Evolutionary conservation across 2,113 vertebrate genomes (phyloP), one percentile per base, ranked within the genome.

Genomic region (Microcebus lehilahytsara): DNA sequence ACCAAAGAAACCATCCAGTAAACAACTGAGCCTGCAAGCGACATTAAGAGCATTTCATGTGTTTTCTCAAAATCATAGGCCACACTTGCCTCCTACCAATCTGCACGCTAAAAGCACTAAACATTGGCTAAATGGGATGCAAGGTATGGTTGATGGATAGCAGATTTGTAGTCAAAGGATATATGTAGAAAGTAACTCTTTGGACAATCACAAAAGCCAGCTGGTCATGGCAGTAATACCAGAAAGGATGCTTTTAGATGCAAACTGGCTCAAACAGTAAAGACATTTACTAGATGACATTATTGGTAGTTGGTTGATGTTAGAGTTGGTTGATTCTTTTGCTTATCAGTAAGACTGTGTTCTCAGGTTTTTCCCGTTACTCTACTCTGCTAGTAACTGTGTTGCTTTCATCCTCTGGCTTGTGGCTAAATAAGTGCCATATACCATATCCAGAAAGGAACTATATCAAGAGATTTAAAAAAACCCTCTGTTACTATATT

Each of bases 141-240:
- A 83, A 92, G 60, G 74, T 51, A 53, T 46, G 22, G 71, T 12
- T 19, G 9, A 75, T 60, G 16, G 51, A 53, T 49, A 69, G 22
- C n/a, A 49, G 51, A 84, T 79, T 92, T 77, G 25, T 66, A 72
- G 58, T 93, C 84, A 87, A 62, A 90, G n/a, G 42, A 60, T 95
- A 90, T 85, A 49, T 96, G 34, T 58, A 42, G 5, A 78, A 88
- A 75, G 77, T 46, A 14, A 11, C 69, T 92, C 37, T 85, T 23
- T 80, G 75, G 22, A 92, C 49, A 93, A 71, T 60, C 34, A 66
- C 27, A 83, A 97, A 94, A 95, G 58, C 71, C 80, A 96, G 64
- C 40, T 95, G 87, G 94, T 25, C 51, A 85, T 94, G 88, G 84
- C 75, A 95, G 34, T 53, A 81, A 23, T 58, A 84, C 53, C 62